Conservation (phyloP, 2,888 invertebrate species). For the Ypsolopha scabrella region DNA sequence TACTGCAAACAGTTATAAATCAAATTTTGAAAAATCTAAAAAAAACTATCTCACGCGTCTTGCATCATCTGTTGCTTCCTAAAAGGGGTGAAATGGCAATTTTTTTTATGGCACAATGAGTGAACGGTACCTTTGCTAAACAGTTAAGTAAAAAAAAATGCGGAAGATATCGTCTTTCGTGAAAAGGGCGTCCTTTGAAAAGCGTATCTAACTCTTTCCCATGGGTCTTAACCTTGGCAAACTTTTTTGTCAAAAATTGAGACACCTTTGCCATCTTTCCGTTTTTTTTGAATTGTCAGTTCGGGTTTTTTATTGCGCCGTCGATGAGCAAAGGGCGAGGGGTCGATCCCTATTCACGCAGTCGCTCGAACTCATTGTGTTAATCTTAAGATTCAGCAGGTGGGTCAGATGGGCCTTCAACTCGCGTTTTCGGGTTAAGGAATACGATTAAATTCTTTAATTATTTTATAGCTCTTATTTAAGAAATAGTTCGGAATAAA, state of each 20-base stretch:
- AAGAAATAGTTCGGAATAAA: too few relatives aligned
- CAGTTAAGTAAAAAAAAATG: constrained; percentile 43
- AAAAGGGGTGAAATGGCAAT: constrained; percentile 58
- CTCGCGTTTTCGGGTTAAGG: constrained; percentile 21
- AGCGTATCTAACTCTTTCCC: constrained; percentile 66
- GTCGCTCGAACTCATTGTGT: constrained; percentile 31
- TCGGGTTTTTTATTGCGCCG: constrained; percentile 31
- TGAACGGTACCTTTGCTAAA: constrained; percentile 50
- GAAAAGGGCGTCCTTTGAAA: constrained; percentile 36
- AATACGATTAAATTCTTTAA: not conserved
- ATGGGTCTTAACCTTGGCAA: constrained; percentile 67
- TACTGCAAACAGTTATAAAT: constrained; percentile 68
- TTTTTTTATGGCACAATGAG: constrained; percentile 31
- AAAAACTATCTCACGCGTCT: constrained; percentile 63
- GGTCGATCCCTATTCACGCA: constrained; percentile 44
- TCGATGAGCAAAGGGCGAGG: constrained; percentile 33
- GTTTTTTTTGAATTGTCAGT: constrained; percentile 45
- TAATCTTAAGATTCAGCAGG: constrained; percentile 48
- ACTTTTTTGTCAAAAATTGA: constrained; percentile 56
- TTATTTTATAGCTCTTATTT: too few relatives aligned
- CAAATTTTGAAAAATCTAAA: constrained; percentile 34
- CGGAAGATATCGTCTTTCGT: constrained; percentile 47
- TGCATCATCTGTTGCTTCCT: constrained; percentile 52
- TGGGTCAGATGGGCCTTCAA: constrained; percentile 43
- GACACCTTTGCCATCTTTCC: constrained; percentile 68